Evolutionary conservation across 1,140 invertebrate genomes (phyloP).

Genomic region (Euschistus heros): DNA sequence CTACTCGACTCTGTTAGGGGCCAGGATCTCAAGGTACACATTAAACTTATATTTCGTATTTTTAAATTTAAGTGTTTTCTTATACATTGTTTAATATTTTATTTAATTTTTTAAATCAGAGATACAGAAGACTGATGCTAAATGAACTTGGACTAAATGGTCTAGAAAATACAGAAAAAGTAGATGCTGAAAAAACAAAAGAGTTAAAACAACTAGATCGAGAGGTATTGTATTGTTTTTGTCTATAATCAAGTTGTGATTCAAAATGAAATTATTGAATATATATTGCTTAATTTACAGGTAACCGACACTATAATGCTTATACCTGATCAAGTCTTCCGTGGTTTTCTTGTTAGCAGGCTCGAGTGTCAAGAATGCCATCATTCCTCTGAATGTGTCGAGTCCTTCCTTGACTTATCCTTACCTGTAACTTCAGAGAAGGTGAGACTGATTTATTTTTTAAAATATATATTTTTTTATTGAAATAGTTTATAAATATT

Average conservation of each 20-base stretch:
- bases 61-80: no score
- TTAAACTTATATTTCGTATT: no score
- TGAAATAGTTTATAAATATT: no score
- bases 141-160: slow-evolving; percentile 53
- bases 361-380: slow-evolving; percentile 81
- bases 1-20: slow-evolving; percentile 70
- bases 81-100: no score
- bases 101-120: slow-evolving; percentile 40
- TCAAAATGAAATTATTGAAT: neutral
- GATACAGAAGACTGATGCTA: slow-evolving; percentile 67
- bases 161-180: slow-evolving; percentile 52
- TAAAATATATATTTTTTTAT: neutral
- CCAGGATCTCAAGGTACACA: slow-evolving; percentile 42
- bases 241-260: neutral
- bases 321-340: slow-evolving; percentile 53
- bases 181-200: slow-evolving; percentile 59
- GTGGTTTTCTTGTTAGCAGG: slow-evolving; percentile 79
- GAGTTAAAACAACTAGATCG: slow-evolving; percentile 47
- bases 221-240: slow-evolving; percentile 20
- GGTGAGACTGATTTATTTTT: slow-evolving; percentile 25
- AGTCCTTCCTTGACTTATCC: slow-evolving; percentile 90
- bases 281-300: neutral
- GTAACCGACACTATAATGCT: slow-evolving; percentile 27
- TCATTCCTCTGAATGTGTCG: slow-evolving; percentile 71
- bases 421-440: slow-evolving; percentile 70